Evolutionary conservation across 2,888 invertebrate species (phyloP), one percentile per base, ranked within the genome.

Genomic region (Globia sparganii): DNA sequence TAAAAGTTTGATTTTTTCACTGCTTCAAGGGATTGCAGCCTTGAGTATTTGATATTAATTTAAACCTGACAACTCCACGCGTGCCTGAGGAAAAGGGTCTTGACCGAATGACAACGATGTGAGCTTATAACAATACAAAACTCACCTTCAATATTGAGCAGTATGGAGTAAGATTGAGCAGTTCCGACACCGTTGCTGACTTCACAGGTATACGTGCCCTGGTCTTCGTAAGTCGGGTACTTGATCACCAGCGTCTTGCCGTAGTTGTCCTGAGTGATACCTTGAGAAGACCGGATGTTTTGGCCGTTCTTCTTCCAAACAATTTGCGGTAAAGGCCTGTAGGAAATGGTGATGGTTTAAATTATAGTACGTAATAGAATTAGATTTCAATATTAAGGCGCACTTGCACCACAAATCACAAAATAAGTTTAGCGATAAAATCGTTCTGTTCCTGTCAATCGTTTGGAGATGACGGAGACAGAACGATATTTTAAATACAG

Each of bases 191-290:
- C 99, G 93, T 99, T 99, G 90, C 98, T 98, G 67, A 98, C 98
- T 90, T 99, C 99, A 94, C 99, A 99, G 11, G 99, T 99, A 94
- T 99, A 99, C 13, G 97, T 97, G 80, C 99, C 99, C 91, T 98
- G 98, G 94, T 99, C 99, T 72, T 98, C 98, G 91, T 98, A 98
- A 77, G 97, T 98, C 0, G 99, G 98, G 88, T 98, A 98, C 91
- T 98, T 98, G 89, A 99, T 98, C 31, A 99, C 97, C 86, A 99
- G 96, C 59, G 99, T 99, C 96, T 99, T 99, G 25, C 99, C 99
- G 96, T 99, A 99, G 96, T 99, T 99, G 86, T 98, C 98, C 91
- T 98, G 98, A 0, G 97, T 97, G 78, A 98, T 97, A 68, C 98
- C 97, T 92, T 98, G 98, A 2, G 97, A 97, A 59, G 98, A 97